Evolutionary conservation across 2,888 invertebrate genomes (phyloP), one percentile per base, ranked within the genome.

Genomic region (Pollenia labialis): DNA sequence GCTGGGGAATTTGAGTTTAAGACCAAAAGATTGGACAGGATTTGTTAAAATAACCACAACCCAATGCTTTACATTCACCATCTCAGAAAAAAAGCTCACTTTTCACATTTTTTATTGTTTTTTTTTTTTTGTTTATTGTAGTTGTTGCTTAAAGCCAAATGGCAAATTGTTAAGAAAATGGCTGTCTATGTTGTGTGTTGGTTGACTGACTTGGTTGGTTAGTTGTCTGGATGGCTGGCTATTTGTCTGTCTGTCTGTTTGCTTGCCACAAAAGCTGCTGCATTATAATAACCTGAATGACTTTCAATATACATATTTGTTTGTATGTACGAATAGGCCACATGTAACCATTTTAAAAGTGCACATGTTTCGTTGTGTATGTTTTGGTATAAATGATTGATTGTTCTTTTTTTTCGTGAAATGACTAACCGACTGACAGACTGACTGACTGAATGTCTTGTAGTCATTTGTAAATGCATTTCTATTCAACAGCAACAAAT

Each of bases 401-500:
- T 16, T 54, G 46, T 6, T 32, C 32, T 32, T 32, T 32, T 32
- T 32, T 32, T 32, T 32, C 32, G 32, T 32, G 12, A 12, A 42
- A 42, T 32, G 16, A 68, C 48, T 69, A 11, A 46, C 32, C 46
- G 46, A 10, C 71, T 64, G 62, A 7, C 50, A 60, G 58, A 48
- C 32, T 54, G 46, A 10, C 71, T 64, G 62, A 7, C 50, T 69
- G 58, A 48, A 16, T 79, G 60, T 60, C 42, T 69, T 81, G 56
- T 18, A 64, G 81, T 56, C 81, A 66, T 54, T 18, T 54, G 52
- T 85, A 74, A 80, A 85, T 82, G 75, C 81, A 85, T 85, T 79
- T 89, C 90, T 90, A 90, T 89, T 89, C 81, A 81, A 87, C 74
- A 60, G 79, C 89, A 90, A 89, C 91, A 91, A 92, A 92, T 92